These are phyloP conservation scores for Furcula furcula DNA, from an alignment of 2,888 invertebrate species.

Conservation along the genomic window DNA sequence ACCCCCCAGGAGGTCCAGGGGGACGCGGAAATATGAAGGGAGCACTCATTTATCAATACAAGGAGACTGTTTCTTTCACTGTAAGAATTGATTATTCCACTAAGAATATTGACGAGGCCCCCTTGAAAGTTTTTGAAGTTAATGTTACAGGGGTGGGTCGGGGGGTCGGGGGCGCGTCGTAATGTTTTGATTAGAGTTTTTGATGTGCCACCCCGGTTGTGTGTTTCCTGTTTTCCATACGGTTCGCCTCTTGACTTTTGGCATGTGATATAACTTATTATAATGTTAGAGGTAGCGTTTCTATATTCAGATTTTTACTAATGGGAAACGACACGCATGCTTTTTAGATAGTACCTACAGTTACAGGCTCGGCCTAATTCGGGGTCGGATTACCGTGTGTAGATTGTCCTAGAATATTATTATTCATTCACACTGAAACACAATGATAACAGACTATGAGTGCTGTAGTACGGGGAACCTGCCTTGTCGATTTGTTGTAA, in stretches of 20 bases:
- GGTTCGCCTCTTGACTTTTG: constrained; percentile 2
- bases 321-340: too few species aligned
- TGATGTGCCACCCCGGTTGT: constrained; percentile 49
- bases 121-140: constrained; percentile 56
- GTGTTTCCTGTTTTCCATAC: constrained; percentile 27
- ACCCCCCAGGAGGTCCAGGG: constrained; percentile 41
- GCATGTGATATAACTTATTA: too few species aligned
- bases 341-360: too few species aligned
- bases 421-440: too few species aligned
- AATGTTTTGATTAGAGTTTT: constrained; percentile 72
- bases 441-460: too few species aligned
- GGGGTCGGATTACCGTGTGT: too few species aligned
- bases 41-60: constrained; percentile 81
- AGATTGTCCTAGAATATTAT: too few species aligned
- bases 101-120: constrained; percentile 76
- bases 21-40: constrained; percentile 80
- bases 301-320: too few species aligned
- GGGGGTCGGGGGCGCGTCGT: constrained; percentile 31
- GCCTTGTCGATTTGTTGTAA: too few species aligned
- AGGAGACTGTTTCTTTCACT: constrained; percentile 77
- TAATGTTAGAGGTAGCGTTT: too few species aligned
- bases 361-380: too few species aligned
- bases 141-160: constrained; percentile 35
- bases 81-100: constrained; percentile 80
- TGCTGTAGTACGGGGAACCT: too few species aligned